Base-by-base conservation (phyloP, 2,113 vertebrate genomes). In the Axis porcinus region DNA sequence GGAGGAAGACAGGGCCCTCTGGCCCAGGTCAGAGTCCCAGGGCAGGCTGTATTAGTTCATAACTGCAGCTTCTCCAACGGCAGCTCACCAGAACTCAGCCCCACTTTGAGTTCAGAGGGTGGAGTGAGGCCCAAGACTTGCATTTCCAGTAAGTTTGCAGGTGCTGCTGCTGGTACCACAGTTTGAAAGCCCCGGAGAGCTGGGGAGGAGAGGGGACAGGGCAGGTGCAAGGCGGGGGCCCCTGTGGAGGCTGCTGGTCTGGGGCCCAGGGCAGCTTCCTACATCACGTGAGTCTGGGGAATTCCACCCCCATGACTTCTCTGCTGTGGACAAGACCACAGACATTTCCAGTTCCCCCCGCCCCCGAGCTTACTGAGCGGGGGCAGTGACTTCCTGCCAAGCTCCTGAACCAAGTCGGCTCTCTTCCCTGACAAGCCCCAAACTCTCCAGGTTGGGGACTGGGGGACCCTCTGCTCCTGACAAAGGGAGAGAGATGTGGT, bases 271-370 rank as follows among this genome's bases (percentile, higher is more conserved):
- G 62, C 27, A n/a, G 67, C 88, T 82, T 95, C 67, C 67, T 36
- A 11, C 12, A 50, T 94, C 97, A 97, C 62, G 43, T 47, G 79
- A 57, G 70, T 4, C 23, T 43, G 98, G 98, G 97, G 98, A 98
- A 97, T 97, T 97, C 97, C 98, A 95, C 93, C 94, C 84, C 45
- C 19, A 16, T n/a, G 52, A 45, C 40, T 57, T 36, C 78, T 96
- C 79, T 89, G 91, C 94, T 89, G 50, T 74, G 86, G 95, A 96
- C 47, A 64, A 95, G 96, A 93, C 98, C 97, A 96, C 98, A 98
- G 60, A 86, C 67, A 91, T 47, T 98, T 97, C 97, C 89, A 97
- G 97, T 97, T 96, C 96, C 97, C 86, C 45, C 64, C 74, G 7
- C 70, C 67, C 67, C n/a, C 36, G 17, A 84, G 54, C 85, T 55